Conservation (phyloP, 2,113 vertebrate genomes). For the Manacus vitellinus region DNA sequence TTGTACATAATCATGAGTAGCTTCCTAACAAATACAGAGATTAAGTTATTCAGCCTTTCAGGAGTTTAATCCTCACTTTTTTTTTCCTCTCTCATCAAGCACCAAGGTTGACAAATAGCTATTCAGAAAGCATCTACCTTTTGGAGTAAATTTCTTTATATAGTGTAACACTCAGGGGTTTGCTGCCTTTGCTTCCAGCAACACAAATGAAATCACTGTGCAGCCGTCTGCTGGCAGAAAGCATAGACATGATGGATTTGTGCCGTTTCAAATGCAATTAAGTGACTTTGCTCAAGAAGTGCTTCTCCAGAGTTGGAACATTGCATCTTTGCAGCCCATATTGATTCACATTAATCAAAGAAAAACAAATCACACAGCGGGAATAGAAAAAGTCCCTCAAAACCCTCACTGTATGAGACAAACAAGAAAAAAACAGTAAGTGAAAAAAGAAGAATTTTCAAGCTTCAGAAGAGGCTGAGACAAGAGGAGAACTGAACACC, state of each 20-base stretch:
- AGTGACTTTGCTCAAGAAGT: conserved; percentile 29
- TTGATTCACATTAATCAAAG: conserved; percentile 34
- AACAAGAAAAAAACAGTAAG: not conserved
- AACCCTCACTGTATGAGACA: not conserved
- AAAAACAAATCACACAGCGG: conserved; percentile 34
- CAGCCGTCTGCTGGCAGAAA: conserved; percentile 31
- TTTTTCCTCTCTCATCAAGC: not conserved
- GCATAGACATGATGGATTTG: conserved; percentile 55
- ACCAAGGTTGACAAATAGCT: not conserved
- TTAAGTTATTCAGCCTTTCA: not conserved
- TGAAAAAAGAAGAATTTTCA: not conserved
- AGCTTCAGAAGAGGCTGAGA: conserved; percentile 1
- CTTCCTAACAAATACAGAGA: conserved; percentile 2
- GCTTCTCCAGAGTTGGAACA: conserved; percentile 11
- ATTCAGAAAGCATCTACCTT: conserved; percentile 35
- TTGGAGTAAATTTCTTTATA: conserved; percentile 25
- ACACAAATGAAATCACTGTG: conserved; percentile 39
- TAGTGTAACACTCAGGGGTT: not conserved
- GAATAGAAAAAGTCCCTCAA: not conserved
- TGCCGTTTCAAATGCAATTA: conserved; percentile 58
- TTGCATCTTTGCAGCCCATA: not conserved
- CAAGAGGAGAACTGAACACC: not conserved
- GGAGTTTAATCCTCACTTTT: not conserved
- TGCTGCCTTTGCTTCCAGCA: conserved; percentile 23
- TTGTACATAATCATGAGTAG: not conserved